These are phyloP conservation scores for Osmerus mordax DNA, from an alignment of 2,113 vertebrate genomes.

Conservation along the genomic window DNA sequence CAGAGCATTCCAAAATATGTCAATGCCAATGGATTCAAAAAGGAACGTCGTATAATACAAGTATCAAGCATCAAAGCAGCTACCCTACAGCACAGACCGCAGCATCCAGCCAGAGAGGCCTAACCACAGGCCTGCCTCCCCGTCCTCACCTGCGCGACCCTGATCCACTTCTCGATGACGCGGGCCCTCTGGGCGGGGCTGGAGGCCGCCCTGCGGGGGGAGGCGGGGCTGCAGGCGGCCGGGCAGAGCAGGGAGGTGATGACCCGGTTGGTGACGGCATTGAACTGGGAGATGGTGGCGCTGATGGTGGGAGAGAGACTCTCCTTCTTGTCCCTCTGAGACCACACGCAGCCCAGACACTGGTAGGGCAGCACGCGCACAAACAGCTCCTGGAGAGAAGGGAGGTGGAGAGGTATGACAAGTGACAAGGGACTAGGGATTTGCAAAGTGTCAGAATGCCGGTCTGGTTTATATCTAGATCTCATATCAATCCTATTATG, in stretches of 20 bases:
- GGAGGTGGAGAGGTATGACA: not conserved
- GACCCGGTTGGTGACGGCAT: constrained; percentile 79
- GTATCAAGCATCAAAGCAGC: no score
- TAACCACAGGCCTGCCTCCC: no score
- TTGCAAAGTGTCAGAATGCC: no score
- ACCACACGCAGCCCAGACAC: constrained; percentile 88
- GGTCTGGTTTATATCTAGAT: no score
- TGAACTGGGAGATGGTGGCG: constrained; percentile 86
- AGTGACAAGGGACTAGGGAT: no score
- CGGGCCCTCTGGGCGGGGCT: constrained; percentile 69
- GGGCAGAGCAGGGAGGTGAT: constrained; percentile 76
- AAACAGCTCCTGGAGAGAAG: constrained; percentile 76
- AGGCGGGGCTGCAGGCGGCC: constrained; percentile 33
- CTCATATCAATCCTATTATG: no score
- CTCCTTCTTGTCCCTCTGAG: constrained; percentile 83
- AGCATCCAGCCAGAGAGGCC: no score
- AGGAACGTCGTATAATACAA: no score
- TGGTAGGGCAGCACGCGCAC: constrained; percentile 77
- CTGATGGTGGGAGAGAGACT: constrained; percentile 79
- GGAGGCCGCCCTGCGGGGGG: constrained; percentile 35
- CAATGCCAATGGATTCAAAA: no score
- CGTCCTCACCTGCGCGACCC: constrained; percentile 76
- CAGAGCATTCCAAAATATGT: no score
- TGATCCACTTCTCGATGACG: constrained; percentile 85
- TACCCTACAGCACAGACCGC: no score